These are phyloP conservation scores for Dermochelys coriacea DNA, from an alignment of 2,797 vertebrate species.

Conservation along the genomic window DNA sequence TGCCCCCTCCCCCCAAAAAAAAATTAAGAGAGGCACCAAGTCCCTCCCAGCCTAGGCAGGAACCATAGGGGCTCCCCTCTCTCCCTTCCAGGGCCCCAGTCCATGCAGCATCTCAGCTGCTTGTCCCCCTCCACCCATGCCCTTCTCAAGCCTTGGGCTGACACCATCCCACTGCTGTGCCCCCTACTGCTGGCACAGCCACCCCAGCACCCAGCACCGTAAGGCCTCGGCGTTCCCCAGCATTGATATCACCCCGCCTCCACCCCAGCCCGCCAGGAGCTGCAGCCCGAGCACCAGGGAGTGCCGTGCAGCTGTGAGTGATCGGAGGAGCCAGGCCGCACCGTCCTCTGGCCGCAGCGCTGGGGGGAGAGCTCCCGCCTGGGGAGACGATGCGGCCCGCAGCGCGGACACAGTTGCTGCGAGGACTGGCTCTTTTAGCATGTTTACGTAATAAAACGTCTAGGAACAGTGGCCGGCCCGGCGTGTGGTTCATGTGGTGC, in stretches of 20 bases:
- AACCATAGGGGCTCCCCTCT: neutral
- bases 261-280: neutral
- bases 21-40: neutral
- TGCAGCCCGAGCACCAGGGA: neutral
- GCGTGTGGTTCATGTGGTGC: rapidly evolving
- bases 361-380: too few relatives aligned
- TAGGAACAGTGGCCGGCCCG: neutral
- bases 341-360: too few relatives aligned
- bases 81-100: too few relatives aligned
- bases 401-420: neutral
- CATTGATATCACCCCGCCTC: neutral
- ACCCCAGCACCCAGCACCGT: rapidly evolving
- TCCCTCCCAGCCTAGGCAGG: neutral
- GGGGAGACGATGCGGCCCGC: neutral
- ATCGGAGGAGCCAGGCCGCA: neutral
- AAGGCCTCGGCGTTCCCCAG: neutral
- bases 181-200: too few relatives aligned
- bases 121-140: neutral
- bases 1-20: too few relatives aligned
- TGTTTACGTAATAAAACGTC: slow-evolving; percentile 34
- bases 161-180: neutral
- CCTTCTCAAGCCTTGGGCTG: neutral
- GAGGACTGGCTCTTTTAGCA: neutral
- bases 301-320: neutral
- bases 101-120: neutral